Evolutionary conservation across 1,140 invertebrate genomes (phyloP).

Genomic region (Temnothorax nylanderi): DNA sequence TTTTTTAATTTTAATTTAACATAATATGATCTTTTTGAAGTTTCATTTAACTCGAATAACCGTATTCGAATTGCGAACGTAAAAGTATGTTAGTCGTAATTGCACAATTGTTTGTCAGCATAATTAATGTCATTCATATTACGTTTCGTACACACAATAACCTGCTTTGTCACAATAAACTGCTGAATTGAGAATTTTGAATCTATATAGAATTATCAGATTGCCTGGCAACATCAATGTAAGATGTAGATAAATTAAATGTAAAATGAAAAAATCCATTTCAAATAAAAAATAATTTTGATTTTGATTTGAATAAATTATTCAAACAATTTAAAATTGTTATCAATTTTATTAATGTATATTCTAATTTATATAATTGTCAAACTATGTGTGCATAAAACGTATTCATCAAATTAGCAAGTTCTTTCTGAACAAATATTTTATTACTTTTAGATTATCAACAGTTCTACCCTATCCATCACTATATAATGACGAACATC

Average conservation of each 20-base stretch:
- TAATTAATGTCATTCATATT: constrained; percentile 38
- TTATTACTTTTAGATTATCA: constrained; percentile 41
- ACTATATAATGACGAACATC: constrained; percentile 25
- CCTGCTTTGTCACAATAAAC: constrained; percentile 7
- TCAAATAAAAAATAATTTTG: background rate
- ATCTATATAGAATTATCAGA: constrained; percentile 6
- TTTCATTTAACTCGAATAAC: background rate
- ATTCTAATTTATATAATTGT: background rate
- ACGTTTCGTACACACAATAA: constrained; percentile 4
- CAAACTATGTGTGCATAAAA: background rate
- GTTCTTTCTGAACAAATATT: background rate
- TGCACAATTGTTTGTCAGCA: constrained; percentile 46
- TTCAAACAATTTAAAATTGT: background rate
- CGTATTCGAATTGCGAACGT: background rate
- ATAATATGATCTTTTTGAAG: background rate
- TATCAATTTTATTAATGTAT: background rate
- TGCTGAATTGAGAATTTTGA: constrained; percentile 32
- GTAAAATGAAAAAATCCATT: background rate
- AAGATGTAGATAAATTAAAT: background rate
- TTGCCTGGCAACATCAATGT: background rate
- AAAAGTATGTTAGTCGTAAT: constrained; percentile 63
- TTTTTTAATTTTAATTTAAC: background rate
- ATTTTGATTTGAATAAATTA: background rate
- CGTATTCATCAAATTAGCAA: background rate
- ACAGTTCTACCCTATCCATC: background rate